These are phyloP conservation scores for Seriola rivoliana DNA, from an alignment of 2,113 vertebrate genomes.

Conservation along the genomic window DNA sequence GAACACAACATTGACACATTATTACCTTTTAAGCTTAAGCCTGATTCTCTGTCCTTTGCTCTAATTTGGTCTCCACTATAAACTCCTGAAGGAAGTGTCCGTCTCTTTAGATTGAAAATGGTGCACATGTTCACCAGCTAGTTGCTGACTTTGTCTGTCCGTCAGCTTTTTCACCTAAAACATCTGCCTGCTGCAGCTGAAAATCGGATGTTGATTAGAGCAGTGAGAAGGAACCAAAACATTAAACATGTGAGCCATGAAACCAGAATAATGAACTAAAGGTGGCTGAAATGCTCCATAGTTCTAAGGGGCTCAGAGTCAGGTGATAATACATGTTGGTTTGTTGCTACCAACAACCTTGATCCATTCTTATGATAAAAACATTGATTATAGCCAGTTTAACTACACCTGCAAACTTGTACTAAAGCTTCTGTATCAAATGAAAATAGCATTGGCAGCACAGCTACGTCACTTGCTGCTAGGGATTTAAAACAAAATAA, in stretches of 20 bases:
- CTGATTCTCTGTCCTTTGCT: too few species aligned
- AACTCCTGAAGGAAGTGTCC: not conserved
- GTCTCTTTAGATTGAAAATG: not conserved
- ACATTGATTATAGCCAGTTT: not conserved
- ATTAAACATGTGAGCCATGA: not conserved
- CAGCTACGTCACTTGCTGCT: not conserved
- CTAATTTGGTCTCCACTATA: not conserved
- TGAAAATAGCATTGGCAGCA: not conserved
- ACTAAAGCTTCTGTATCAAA: not conserved
- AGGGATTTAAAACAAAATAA: not conserved
- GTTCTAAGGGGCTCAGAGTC: not conserved
- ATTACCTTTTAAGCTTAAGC: too few species aligned
- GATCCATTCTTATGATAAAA: not conserved
- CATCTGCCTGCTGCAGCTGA: not conserved
- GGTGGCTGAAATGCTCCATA: not conserved
- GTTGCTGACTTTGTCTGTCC: not conserved
- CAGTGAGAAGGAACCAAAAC: not conserved
- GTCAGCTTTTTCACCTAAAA: not conserved
- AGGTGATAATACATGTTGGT: not conserved
- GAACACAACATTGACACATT: too few species aligned
- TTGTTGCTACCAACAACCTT: not conserved
- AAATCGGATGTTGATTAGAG: not conserved
- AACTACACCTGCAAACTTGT: not conserved
- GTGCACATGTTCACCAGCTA: not conserved
- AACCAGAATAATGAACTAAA: not conserved